These are phyloP conservation scores for Agelaius tricolor DNA, from an alignment of 2,113 vertebrate genomes.

Conservation along the genomic window DNA sequence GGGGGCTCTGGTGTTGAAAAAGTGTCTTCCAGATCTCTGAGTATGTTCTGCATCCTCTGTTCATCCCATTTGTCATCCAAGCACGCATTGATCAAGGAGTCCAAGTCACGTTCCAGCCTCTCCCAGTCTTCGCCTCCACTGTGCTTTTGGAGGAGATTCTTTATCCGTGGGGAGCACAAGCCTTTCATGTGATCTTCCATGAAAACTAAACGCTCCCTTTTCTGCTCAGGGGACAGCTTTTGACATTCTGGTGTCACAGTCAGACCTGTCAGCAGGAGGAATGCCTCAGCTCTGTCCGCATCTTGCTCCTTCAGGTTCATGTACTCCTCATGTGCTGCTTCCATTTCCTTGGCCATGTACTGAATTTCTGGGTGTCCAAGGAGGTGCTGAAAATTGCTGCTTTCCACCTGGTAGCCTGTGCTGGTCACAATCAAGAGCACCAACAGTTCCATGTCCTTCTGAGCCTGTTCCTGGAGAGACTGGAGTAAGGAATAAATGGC, in stretches of 20 bases:
- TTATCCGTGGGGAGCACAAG: background rate
- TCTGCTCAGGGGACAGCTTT: constrained; percentile 27
- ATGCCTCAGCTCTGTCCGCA: constrained; percentile 56
- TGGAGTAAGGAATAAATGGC: too few relatives aligned
- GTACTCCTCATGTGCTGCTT: background rate
- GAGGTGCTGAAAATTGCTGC: constrained; percentile 37
- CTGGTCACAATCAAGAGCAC: background rate
- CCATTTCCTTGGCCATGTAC: constrained; percentile 43
- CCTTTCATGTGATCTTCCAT: constrained; percentile 6
- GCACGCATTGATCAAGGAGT: background rate
- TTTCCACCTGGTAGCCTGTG: constrained; percentile 36
- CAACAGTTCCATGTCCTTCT: too few relatives aligned
- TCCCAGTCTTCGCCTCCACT: background rate
- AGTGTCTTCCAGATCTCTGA: constrained; percentile 20
- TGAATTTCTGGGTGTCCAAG: constrained; percentile 52
- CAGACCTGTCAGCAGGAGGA: constrained; percentile 51
- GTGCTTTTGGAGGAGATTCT: constrained; percentile 12
- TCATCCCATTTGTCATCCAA: background rate
- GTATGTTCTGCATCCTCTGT: background rate
- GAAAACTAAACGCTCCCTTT: constrained; percentile 34
- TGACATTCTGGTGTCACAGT: background rate
- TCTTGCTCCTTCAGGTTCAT: constrained; percentile 42
- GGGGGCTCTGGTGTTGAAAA: background rate
- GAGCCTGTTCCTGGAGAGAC: too few relatives aligned
- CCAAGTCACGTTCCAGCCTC: constrained; percentile 43